Base-by-base conservation (phyloP, 1,140 invertebrate species). In the Platyscapa corneri region DNA sequence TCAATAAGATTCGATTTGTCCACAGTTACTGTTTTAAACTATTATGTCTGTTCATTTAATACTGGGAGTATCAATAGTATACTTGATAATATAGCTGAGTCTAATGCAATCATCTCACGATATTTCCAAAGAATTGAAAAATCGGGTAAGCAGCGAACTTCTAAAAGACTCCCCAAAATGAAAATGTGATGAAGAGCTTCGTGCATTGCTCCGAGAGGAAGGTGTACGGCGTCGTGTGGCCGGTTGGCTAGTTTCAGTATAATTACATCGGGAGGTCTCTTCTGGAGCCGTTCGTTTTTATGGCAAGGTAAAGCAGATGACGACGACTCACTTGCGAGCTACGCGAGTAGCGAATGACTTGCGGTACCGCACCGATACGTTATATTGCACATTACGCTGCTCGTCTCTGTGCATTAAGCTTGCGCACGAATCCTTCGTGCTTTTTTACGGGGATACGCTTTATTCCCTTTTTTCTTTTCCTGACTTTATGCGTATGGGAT, bases 301-400 rank as follows among this genome's bases (percentile, higher is more conserved):
- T 16, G 46, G 8, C 70, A 46, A 46, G 34, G 27, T 16, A 49
- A 75, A 30, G n/a, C 53, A 10, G 81, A 74, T 46, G 32, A 30
- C 30, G 67, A 82, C 81, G 70, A 60, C 67, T 82, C 70, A 74
- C 79, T 81, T 39, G 14, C 65, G 65, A 20, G 8, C 30, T 10
- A 37, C 3, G 49, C 32, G 16, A 23, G 34, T 12, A 70, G 67
- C 67, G 32, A 67, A 32, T 34, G 32, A 7, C 16, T 32, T n/a
- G 65, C 16, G 65, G 5, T 34, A 6, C 65, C 53, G 42, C 42
- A 12, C 16, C 18, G 6, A 27, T 27, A 27, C 23, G 3, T 60
- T 60, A 60, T 60, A 27, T 60, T 60, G 56, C 56, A 20, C 53
- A 56, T 56, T 56, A 20, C 53, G 18, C 53, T 56, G 53, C 18